Evolutionary conservation across 2,888 invertebrate genomes (phyloP), one percentile per base, ranked within the genome.

Genomic region (Tipula unca): DNA sequence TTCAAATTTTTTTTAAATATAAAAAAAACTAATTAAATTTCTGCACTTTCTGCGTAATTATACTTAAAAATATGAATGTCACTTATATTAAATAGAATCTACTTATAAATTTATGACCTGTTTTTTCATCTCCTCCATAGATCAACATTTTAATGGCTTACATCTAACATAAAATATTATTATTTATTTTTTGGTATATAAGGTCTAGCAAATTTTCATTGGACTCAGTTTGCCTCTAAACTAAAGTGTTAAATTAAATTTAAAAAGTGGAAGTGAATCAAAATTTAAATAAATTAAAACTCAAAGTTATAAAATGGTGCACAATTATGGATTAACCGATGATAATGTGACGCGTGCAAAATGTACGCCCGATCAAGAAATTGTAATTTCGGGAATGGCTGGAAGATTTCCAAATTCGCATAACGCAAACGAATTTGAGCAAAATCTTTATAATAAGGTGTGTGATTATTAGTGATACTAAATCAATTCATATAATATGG

Each of bases 401-500:
- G 93, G 93, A 25, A 89, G 93, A 86, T 94, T 94, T 88, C 95
- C 95, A 0, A 93, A 93, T 88, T 94, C 94, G 0, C 92, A 92
- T 85, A 94, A 93, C 89, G 91, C 94, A 54, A 89, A 91, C 54
- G 93, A 94, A 89, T 94, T 95, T 86, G 90, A 90, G 87, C 91
- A 94, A 84, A 93, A 94, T 89, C 91, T 95, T 8, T 93, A 93
- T 82, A 93, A 93, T 87, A 92, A 92, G 91, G 92, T 92, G n/a
- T 39, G 39, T 32, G 32, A 32, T 32, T 32, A 32, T 32, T 32
- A 32, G 32, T 32, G 32, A 32, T 32, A 32, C 5, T 32, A 2
- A 32, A 32, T 32, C 6, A 32, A 6, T 32, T 32, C 5, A 32
- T 6, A 32, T 6, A 6, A 32, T 6, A 32, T 32, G 32, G 32